These are phyloP conservation scores for sheep (Ovis aries) DNA, from an alignment of 2,113 vertebrate species.

Conservation along the genomic window DNA sequence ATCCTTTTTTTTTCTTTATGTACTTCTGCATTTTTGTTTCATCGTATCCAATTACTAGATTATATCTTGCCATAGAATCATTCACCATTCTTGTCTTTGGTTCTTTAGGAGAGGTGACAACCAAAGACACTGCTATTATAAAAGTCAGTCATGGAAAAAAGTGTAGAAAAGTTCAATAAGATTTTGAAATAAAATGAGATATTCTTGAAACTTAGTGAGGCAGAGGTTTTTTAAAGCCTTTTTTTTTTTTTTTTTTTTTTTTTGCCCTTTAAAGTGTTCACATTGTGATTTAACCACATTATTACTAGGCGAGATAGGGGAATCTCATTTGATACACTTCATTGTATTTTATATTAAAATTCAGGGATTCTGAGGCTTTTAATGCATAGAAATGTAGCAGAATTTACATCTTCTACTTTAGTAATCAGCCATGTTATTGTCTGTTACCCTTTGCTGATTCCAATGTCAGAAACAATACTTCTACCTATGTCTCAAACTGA, in stretches of 20 bases:
- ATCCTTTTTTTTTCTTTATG: neutral
- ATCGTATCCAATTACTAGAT: neutral
- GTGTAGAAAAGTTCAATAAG: constrained; percentile 28
- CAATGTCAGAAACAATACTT: constrained; percentile 80
- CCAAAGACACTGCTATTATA: constrained; percentile 5
- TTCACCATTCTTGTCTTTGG: neutral
- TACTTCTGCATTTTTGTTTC: neutral
- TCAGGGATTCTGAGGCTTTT: constrained; percentile 77
- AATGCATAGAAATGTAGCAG: constrained; percentile 82
- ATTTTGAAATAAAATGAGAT: constrained; percentile 60
- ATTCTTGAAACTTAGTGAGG: constrained; percentile 65
- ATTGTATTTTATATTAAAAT: constrained; percentile 84
- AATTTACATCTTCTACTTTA: constrained; percentile 81
- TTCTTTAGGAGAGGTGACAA: constrained; percentile 31
- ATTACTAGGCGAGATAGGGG: constrained; percentile 70
- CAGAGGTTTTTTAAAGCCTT: constrained; percentile 57
- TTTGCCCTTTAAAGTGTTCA: constrained; percentile 67
- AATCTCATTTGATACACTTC: constrained; percentile 83
- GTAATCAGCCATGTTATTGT: constrained; percentile 84
- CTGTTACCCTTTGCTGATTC: constrained; percentile 79
- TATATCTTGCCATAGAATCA: neutral
- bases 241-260: constrained; percentile 27
- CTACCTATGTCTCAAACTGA: constrained; percentile 73
- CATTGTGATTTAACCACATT: constrained; percentile 73
- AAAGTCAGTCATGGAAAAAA: constrained; percentile 26